Base-by-base conservation (phyloP, 2,888 invertebrate species). In the Nomada hirtipes region DNA sequence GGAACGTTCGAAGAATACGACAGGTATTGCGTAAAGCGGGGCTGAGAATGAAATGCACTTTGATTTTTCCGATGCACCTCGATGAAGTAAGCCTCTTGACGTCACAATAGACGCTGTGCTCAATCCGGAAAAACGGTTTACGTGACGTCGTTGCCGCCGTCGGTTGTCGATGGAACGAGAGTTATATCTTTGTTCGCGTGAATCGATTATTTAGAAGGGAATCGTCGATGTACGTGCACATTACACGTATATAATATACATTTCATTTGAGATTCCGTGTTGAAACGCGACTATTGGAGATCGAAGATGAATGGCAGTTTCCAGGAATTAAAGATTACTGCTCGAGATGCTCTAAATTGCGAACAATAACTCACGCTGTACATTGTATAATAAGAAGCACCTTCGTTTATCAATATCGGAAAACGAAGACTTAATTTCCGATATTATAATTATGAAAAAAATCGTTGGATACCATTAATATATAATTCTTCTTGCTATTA, bases 21-120 rank as follows among this genome's bases (percentile, higher is more conserved):
- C 18, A 26, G 20, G 18, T 44, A 63, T 64, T 59, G 76, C 52
- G 20, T 20, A 11, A 64, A 59, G 64, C 63, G 11, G 23, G 71
- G 23, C 47, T 13, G 23, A 47, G 20, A 50, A 64, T 26, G 72
- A 50, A 52, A 44, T 42, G 52, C 57, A 10, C 23, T 20, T 57
- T 57, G 57, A 4, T 23, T 57, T 20, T 20, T 20, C n/a, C 60
- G 13, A 18, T 60, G 18, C 26, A 23, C 20, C 53, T 3, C 10
- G 53, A 20, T 10, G 53, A 55, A 10, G 20, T 20, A n/a, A 42
- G 42, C 13, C 11, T 44, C 20, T 55, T 20, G 53, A 55, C n/a
- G n/a, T n/a, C 53, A n/a, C 53, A 20, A 10, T 55, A 15, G 47
- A 47, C 47, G 47, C 47, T 47, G 47, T 47, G 11, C 47, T 15